phyloP scores from a whole-genome alignment of 2,113 vertebrate genomes.

The Felis catus region F.catus_Fca126_mat1.0 CM031418.1:91033001-91033500 shows the following conservation, averaged over 20 bases:
- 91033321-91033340: not conserved
- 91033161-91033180: not conserved
- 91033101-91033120: not conserved
- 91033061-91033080: constrained; percentile 25
- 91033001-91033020: constrained; percentile 32
- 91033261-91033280: not conserved
- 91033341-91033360: not conserved
- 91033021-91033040: not conserved
- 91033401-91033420: not conserved
- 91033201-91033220: not conserved
- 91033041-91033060: constrained; percentile 43
- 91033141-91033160: not conserved
- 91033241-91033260: not conserved
- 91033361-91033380: not conserved
- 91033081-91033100: constrained; percentile 22
- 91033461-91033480: not conserved
- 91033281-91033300: not conserved
- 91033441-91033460: not conserved
- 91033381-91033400: not conserved
- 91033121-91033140: not conserved
- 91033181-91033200: too few relatives aligned
- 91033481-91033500: not conserved
- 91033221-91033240: not conserved
- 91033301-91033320: not conserved
- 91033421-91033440: not conserved